phyloP scores from a whole-genome alignment of 2,797 vertebrate species.

The Trichosurus vulpecula region DNA sequence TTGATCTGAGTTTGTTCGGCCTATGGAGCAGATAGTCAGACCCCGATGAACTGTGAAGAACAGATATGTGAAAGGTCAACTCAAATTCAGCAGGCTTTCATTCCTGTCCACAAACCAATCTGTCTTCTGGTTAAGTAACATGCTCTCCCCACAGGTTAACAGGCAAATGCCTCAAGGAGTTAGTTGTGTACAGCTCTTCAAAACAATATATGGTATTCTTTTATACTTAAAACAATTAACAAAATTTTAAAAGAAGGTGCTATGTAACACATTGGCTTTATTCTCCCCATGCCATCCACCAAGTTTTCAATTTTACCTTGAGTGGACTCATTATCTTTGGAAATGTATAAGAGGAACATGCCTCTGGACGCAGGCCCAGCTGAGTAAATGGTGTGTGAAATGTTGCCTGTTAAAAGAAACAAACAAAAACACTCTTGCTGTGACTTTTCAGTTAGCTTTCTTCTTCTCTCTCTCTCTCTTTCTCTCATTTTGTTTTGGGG shows the following conservation, averaged over 20 bases:
- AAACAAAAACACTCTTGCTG: not conserved
- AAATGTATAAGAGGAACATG: conserved; percentile 94
- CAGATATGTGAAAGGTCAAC: not conserved
- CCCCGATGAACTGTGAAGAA: not conserved
- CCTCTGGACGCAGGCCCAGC: conserved; percentile 93
- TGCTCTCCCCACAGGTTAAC: not conserved
- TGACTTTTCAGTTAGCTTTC: not conserved
- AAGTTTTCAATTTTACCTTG: conserved; percentile 86
- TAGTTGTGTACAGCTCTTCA: conserved; percentile 7
- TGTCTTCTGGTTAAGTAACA: conserved; percentile 11
- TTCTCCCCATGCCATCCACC: not conserved
- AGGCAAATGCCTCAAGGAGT: not conserved
- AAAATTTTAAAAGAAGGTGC: not conserved
- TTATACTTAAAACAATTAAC: not conserved
- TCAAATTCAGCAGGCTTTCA: not conserved
- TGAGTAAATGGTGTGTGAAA: conserved; percentile 94
- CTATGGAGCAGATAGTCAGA: not conserved
- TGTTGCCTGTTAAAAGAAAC: conserved; percentile 86
- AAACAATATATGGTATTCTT: not conserved
- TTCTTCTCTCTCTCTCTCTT: not conserved
- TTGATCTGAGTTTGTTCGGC: not conserved
- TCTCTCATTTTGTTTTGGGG: not conserved
- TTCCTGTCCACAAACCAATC: not conserved
- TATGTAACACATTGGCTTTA: not conserved
- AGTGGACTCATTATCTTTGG: conserved; percentile 92